Evolutionary conservation across 53 echinoderm and acorn worm genomes (phyloP).

Genomic region (Antedon mediterranea): DNA sequence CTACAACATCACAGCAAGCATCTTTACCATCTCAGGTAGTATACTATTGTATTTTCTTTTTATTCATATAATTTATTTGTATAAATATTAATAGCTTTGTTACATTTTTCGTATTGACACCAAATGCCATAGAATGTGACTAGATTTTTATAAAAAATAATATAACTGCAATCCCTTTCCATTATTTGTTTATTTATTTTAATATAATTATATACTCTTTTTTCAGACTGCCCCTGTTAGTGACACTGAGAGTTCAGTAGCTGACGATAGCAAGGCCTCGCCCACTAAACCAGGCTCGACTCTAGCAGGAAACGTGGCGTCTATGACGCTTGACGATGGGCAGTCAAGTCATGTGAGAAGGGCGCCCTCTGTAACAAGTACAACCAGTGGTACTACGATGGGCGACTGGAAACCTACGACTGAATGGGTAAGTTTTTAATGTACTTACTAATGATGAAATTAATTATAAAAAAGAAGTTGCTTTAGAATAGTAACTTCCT

Average conservation of each 20-base stretch:
- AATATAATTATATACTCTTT: not conserved
- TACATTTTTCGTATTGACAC: too few relatives aligned
- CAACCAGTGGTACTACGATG: conserved; percentile 34
- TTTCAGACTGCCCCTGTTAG: conserved; percentile 25
- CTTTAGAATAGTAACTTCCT: too few relatives aligned
- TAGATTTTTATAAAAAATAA: too few relatives aligned
- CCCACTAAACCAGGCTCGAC: conserved; percentile 1
- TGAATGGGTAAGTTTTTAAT: conserved; percentile 70
- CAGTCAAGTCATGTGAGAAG: conserved; percentile 21
- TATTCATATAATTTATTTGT: too few relatives aligned
- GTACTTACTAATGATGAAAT: too few relatives aligned
- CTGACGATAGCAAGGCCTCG: conserved; percentile 33
- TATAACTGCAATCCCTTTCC: too few relatives aligned
- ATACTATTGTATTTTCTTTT: too few relatives aligned
- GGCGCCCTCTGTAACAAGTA: conserved; percentile 65
- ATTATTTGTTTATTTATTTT: not conserved
- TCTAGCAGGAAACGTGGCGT: conserved; percentile 4
- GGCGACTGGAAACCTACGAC: conserved; percentile 84
- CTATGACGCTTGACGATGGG: conserved; percentile 7
- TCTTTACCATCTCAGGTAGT: not conserved
- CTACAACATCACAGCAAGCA: not conserved
- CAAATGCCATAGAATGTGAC: too few relatives aligned
- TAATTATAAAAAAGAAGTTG: too few relatives aligned
- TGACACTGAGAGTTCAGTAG: conserved; percentile 79
- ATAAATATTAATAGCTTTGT: too few relatives aligned